phyloP scores from a whole-genome alignment of 2,797 vertebrate species.

The Podarcis lilfordi region DNA sequence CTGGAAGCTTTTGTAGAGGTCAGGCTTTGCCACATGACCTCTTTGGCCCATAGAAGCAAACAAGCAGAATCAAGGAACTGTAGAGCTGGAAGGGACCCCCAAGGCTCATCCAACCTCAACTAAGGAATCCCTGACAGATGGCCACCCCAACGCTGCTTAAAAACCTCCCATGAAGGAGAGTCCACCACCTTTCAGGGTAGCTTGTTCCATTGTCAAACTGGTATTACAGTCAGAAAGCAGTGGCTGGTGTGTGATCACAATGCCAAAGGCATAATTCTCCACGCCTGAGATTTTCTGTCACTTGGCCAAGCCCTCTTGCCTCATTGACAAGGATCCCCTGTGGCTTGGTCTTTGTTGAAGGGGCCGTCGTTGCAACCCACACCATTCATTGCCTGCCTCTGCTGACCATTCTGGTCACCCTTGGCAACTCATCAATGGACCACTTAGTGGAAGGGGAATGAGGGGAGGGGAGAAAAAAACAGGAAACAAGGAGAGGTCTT shows the following conservation, averaged over 20 bases:
- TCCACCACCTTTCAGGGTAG: no score
- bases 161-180: no score
- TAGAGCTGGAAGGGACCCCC: no score
- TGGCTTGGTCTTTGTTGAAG: constrained; percentile 24
- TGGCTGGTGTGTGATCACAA: background rate
- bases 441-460: background rate
- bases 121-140: no score
- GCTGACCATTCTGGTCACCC: constrained; percentile 37
- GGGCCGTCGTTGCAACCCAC: background rate
- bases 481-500: constrained; percentile 10
- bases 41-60: background rate
- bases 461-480: background rate
- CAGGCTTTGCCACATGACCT: background rate
- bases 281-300: constrained; percentile 14
- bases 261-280: background rate
- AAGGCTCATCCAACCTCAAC: no score
- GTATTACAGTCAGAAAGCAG: background rate
- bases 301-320: background rate
- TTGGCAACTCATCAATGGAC: constrained; percentile 22
- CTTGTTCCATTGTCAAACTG: no score
- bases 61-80: background rate
- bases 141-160: no score
- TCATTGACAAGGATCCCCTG: background rate
- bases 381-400: background rate
- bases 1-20: background rate